Evolutionary conservation across 1,140 invertebrate species (phyloP).

Genomic region (Xylocopa sonorina): DNA sequence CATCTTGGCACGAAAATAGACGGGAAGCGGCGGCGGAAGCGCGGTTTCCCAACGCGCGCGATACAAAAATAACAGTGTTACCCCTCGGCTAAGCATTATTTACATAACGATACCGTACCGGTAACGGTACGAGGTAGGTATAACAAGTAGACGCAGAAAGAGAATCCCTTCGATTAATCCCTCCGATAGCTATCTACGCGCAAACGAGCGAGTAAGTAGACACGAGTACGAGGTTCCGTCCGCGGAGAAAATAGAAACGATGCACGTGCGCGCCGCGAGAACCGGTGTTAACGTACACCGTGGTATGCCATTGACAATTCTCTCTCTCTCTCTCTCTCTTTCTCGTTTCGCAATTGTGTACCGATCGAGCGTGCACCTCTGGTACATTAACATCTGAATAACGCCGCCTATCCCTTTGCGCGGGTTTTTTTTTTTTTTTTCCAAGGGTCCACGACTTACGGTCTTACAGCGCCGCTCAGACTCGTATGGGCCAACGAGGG

Average conservation of each 20-base stretch:
- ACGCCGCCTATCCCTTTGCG: neutral
- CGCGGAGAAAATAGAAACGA: conserved; percentile 46
- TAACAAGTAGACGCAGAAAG: no score
- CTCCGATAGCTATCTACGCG: no score
- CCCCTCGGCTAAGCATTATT: conserved; percentile 59
- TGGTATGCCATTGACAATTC: conserved; percentile 60
- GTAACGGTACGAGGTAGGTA: no score
- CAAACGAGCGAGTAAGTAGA: no score
- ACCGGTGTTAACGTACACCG: conserved; percentile 40
- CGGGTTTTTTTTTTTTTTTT: neutral
- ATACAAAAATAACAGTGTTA: conserved; percentile 66
- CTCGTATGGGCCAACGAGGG: conserved; percentile 89
- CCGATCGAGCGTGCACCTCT: neutral
- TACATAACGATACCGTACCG: conserved; percentile 68
- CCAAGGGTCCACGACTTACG: conserved; percentile 22
- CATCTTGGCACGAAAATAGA: conserved; percentile 61
- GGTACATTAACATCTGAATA: neutral
- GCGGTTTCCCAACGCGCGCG: conserved; percentile 62
- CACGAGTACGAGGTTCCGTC: neutral
- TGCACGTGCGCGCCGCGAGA: conserved; percentile 9
- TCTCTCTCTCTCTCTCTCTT: conserved; percentile 10
- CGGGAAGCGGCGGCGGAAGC: conserved; percentile 61
- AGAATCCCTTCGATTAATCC: no score
- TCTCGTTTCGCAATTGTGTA: neutral
- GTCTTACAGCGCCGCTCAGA: conserved; percentile 84